A percentile compares a stretch with the other conserved stretches of the same genome.
These are phyloP conservation scores for Zaprionus ghesquierei DNA, from an alignment of 1,140 invertebrate species.

Conservation along the genomic window DNA sequence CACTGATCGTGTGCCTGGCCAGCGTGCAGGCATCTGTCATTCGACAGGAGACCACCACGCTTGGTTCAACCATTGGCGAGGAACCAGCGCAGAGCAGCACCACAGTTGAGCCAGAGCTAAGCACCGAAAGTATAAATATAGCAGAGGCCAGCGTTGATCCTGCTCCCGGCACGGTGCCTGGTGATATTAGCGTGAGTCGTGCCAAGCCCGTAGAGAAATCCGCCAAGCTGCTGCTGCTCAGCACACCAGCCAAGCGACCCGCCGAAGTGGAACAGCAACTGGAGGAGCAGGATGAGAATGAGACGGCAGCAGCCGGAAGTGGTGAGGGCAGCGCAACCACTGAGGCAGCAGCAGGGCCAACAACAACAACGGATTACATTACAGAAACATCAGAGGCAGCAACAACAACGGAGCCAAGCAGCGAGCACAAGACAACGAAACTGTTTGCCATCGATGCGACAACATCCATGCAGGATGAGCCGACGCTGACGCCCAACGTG, in stretches of 20 bases:
- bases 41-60: slow-evolving; percentile 41
- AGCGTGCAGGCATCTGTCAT: slow-evolving; percentile 43
- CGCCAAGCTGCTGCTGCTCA: slow-evolving; percentile 64
- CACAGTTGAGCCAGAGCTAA: slow-evolving; percentile 19
- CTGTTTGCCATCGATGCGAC: slow-evolving; percentile 71
- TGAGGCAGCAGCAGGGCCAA: background rate
- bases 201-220: slow-evolving; percentile 40
- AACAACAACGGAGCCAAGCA: slow-evolving; percentile 32
- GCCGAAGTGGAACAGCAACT: slow-evolving; percentile 56
- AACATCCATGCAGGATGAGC: slow-evolving; percentile 37
- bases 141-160: slow-evolving; percentile 50
- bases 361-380: slow-evolving; percentile 33
- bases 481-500: slow-evolving; percentile 43
- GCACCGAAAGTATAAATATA: slow-evolving; percentile 40
- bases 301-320: slow-evolving; percentile 29
- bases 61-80: background rate
- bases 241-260: slow-evolving; percentile 60
- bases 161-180: slow-evolving; percentile 44
- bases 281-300: slow-evolving; percentile 62
- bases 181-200: slow-evolving; percentile 24
- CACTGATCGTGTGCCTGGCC: slow-evolving; percentile 29
- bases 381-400: slow-evolving; percentile 25
- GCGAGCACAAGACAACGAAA: slow-evolving; percentile 45
- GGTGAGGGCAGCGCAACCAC: slow-evolving; percentile 10
- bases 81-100: background rate